phyloP scores from a whole-genome alignment of 2,888 invertebrate genomes.

The Nephrotoma appendiculata region DNA sequence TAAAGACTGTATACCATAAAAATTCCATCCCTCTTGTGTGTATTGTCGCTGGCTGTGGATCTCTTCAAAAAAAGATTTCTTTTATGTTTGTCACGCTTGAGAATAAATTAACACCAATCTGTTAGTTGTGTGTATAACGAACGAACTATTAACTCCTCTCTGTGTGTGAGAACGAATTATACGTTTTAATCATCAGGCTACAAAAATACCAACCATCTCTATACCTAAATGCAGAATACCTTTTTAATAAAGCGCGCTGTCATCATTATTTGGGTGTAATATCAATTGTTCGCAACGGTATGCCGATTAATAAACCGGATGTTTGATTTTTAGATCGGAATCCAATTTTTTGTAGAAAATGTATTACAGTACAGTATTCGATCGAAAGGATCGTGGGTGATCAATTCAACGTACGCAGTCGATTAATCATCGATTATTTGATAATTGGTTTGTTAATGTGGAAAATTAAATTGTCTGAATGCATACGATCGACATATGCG shows the following conservation, averaged over 20 bases:
- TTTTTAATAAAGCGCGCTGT: not conserved
- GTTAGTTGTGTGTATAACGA: not conserved
- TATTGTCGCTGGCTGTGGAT: not conserved
- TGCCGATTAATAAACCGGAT: not conserved
- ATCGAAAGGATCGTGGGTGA: not conserved
- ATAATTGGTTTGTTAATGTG: not conserved
- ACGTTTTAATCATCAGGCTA: not conserved
- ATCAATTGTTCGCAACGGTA: not conserved
- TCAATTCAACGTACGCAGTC: not conserved
- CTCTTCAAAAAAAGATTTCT: not conserved
- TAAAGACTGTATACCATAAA: constrained; percentile 1
- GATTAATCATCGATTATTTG: not conserved
- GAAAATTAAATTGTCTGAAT: not conserved
- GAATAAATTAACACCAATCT: constrained; percentile 4
- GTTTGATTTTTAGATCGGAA: not conserved
- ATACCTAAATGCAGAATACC: not conserved
- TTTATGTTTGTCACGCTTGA: constrained; percentile 4
- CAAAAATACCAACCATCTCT: not conserved
- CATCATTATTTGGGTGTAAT: not conserved
- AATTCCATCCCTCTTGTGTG: not conserved
- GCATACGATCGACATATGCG: not conserved
- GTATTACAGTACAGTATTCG: not conserved
- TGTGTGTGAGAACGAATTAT: not conserved
- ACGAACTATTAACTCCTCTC: not conserved
- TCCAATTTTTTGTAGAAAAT: too few species aligned